Base-by-base conservation (phyloP, 2,888 invertebrate species). In the Morpho deidamia region DNA sequence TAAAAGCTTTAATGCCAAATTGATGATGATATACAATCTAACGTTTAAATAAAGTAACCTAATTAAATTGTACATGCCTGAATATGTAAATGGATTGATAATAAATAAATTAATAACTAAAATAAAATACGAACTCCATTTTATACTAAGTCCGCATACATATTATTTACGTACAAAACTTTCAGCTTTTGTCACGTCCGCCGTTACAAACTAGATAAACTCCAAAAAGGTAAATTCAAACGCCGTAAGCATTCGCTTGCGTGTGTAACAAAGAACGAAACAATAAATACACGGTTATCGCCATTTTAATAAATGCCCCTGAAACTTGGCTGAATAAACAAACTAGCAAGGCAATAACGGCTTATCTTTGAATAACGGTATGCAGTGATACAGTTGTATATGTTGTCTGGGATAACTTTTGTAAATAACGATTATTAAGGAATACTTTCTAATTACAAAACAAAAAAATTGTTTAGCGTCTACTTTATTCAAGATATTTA, bases 221-320 rank as follows among this genome's bases (percentile, higher is more conserved):
- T 53, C 53, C 45, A 48, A 55, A 56, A 62, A 45, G 58, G 62
- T 70, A 56, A 53, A 58, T 61, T 61, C 59, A 59, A 60, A 57
- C 44, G 59, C 58, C 51, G 49, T 54, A 50, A 58, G 57, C 61
- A 59, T 59, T 60, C 60, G 74, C 69, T 85, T 70, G 86, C 87
- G 86, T 87, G 86, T 72, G 75, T 72, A 61, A 71, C 72, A 65
- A 76, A 77, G 77, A 74, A 68, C 65, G 70, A 76, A 78, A 85
- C 83, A 81, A 87, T 87, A 87, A 87, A 87, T 86, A 84, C 78
- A 64, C 73, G 76, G 81, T 84, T 86, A 87, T 87, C 86, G 78
- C 86, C 75, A 82, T 85, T 85, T 83, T 85, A 86, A 85, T 85
- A 85, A 84, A 87, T 83, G 81, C 78, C 73, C 76, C 68, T 69